A percentile compares a stretch with the other conserved stretches of the same genome.
phyloP scores from a whole-genome alignment of 2,113 vertebrate species.

The Leptobrachium leishanense region DNA sequence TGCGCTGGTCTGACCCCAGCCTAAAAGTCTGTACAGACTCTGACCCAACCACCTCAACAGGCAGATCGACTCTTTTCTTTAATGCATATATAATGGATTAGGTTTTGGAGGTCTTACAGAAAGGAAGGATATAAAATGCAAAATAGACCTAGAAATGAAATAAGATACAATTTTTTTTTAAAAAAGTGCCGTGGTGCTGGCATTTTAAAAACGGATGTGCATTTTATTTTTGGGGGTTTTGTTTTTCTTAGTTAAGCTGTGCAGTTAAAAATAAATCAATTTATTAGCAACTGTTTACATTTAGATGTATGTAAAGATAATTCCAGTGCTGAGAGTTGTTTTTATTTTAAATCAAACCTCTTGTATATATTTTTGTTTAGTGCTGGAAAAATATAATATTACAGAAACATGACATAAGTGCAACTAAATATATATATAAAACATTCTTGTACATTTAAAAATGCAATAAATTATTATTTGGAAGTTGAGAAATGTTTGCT shows the following conservation, averaged over 20 bases:
- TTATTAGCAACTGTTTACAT: slow-evolving; percentile 34
- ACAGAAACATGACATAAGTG: neutral
- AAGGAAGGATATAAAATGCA: too few species aligned
- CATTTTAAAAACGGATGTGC: too few species aligned
- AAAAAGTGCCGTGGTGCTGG: too few species aligned
- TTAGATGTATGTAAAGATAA: slow-evolving; percentile 29
- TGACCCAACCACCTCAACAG: too few species aligned
- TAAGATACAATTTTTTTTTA: too few species aligned
- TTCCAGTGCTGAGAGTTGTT: slow-evolving; percentile 27
- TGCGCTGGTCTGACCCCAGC: too few species aligned
- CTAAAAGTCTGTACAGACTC: too few species aligned
- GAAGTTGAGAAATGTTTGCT: neutral
- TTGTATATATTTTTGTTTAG: slow-evolving; percentile 45
- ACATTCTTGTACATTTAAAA: slow-evolving; percentile 39
- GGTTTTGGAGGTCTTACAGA: too few species aligned
- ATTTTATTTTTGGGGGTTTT: too few species aligned
- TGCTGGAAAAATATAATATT: slow-evolving; percentile 25
- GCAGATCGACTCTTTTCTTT: too few species aligned
- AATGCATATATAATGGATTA: too few species aligned
- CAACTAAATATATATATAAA: slow-evolving; percentile 11
- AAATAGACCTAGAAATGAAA: too few species aligned
- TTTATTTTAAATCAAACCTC: slow-evolving; percentile 31
- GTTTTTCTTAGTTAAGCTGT: neutral
- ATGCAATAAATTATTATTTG: slow-evolving; percentile 41
- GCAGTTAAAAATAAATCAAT: neutral